phyloP scores from a whole-genome alignment of 1,140 invertebrate species.

The Manduca sexta region DNA sequence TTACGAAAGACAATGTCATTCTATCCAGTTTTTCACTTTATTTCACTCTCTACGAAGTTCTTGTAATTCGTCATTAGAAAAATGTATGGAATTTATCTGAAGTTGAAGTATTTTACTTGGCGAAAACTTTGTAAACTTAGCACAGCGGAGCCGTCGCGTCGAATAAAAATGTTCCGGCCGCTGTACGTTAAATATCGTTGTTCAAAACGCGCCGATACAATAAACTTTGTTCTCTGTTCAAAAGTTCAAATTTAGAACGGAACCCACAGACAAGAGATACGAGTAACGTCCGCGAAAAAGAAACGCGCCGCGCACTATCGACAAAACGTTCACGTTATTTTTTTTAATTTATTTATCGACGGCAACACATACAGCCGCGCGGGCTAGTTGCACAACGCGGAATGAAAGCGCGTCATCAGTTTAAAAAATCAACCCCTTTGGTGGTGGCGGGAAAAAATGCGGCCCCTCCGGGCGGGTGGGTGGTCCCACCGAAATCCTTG shows the following conservation, averaged over 20 bases:
- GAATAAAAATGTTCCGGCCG: background rate
- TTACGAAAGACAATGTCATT: constrained; percentile 71
- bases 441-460: constrained; percentile 66
- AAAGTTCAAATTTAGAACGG: constrained; percentile 45
- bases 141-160: background rate
- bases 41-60: constrained; percentile 25
- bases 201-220: constrained; percentile 11
- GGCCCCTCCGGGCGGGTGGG: constrained; percentile 38
- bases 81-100: constrained; percentile 23
- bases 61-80: constrained; percentile 24
- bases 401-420: constrained; percentile 75
- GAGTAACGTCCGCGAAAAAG: constrained; percentile 37
- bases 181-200: background rate
- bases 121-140: constrained; percentile 6
- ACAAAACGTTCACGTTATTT: constrained; percentile 53
- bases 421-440: constrained; percentile 75
- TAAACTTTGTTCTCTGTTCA: constrained; percentile 8
- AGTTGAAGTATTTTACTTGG: constrained; percentile 7
- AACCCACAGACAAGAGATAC: constrained; percentile 39
- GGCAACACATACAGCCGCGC: constrained; percentile 64
- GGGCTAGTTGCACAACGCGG: constrained; percentile 69
- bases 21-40: constrained; percentile 38
- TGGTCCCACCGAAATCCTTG: constrained; percentile 64
- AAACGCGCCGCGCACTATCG: constrained; percentile 54
- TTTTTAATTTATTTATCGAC: constrained; percentile 68